Conservation (phyloP, 2,797 vertebrate species). For the Sternotherus odoratus region DNA sequence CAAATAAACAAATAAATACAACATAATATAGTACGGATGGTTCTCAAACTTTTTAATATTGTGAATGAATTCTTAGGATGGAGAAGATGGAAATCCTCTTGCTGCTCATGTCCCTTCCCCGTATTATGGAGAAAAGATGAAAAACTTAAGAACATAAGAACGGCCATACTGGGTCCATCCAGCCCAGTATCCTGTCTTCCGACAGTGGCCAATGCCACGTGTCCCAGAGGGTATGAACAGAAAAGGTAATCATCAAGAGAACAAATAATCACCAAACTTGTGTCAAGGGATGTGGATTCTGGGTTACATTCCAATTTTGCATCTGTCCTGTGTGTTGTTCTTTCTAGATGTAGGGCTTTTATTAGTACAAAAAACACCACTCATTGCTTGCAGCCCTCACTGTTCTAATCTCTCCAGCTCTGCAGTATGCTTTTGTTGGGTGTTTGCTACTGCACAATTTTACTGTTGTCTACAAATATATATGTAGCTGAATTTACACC, state of each 20-base stretch:
- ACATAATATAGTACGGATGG: not conserved
- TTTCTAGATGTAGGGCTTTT: not conserved
- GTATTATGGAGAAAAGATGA: not conserved
- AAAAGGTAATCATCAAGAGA: no score
- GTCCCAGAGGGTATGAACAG: no score
- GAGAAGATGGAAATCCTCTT: not conserved
- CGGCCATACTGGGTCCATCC: no score
- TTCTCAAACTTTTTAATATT: not conserved
- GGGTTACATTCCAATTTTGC: not conserved
- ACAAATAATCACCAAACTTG: not conserved
- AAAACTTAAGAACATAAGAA: not conserved
- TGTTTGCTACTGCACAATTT: not conserved
- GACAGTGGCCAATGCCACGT: no score
- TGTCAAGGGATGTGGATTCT: not conserved
- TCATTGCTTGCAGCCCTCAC: no score
- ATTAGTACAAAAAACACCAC: not conserved
- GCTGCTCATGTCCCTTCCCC: fast-evolving
- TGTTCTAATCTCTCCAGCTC: not conserved
- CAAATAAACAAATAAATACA: fast-evolving
- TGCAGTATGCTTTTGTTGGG: not conserved
- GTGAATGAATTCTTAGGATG: fast-evolving
- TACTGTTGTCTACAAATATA: not conserved
- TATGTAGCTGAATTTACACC: not conserved
- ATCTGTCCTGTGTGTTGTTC: not conserved
- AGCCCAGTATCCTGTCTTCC: no score